A percentile compares a stretch with the other conserved stretches of the same genome.
Conservation (phyloP, 2,888 invertebrate species). For the Caenorhabditis zanzibari region DNA sequence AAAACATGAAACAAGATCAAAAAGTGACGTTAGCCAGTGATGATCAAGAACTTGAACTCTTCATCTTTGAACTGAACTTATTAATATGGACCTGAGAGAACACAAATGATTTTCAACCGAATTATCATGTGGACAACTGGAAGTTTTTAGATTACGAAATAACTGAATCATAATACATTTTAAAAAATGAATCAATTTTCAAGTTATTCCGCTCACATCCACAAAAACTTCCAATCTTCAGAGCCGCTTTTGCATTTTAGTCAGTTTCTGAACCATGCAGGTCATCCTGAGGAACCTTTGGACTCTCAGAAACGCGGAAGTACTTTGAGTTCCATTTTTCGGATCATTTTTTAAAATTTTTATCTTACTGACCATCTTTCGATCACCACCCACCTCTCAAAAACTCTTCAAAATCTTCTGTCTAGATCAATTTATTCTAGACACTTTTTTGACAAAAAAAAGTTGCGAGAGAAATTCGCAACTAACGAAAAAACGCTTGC, state of each 20-base stretch:
- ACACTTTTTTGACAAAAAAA: conserved; percentile 4
- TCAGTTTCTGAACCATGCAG: no score
- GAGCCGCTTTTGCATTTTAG: no score
- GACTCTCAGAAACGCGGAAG: not conserved
- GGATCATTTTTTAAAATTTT: not conserved
- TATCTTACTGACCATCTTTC: conserved; percentile 49
- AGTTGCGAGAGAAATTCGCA: not conserved
- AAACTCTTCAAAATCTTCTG: conserved; percentile 33
- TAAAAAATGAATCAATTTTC: no score
- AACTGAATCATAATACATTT: no score
- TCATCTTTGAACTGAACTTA: conserved; percentile 24
- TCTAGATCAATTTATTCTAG: conserved; percentile 33
- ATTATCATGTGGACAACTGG: no score
- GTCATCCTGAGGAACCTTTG: not conserved
- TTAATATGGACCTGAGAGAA: no score
- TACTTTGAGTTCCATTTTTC: conserved; percentile 10
- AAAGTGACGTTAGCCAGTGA: conserved; percentile 15
- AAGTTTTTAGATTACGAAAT: no score
- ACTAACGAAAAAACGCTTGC: not conserved
- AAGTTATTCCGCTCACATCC: no score
- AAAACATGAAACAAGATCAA: not conserved
- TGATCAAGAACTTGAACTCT: conserved; percentile 7
- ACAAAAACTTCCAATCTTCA: no score
- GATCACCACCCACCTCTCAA: not conserved
- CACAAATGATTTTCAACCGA: no score